phyloP scores from a whole-genome alignment of 35 echinoderm and acorn worm genomes.

The Hemicentrotus pulcherrimus region DNA sequence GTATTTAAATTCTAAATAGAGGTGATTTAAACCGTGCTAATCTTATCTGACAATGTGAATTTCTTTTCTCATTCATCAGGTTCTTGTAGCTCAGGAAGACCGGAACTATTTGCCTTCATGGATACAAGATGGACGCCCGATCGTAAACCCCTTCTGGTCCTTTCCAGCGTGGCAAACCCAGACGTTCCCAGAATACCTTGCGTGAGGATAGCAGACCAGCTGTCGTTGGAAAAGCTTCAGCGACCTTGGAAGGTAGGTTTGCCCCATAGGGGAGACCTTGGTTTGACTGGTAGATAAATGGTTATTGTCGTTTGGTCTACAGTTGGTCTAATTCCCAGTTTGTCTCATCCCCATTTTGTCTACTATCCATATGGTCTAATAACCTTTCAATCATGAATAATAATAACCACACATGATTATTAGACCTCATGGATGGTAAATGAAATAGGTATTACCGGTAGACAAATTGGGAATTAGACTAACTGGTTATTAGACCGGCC shows the following conservation, averaged over 20 bases:
- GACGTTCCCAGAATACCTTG: constrained; percentile 71
- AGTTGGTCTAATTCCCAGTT: too few species aligned
- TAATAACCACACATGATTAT: too few species aligned
- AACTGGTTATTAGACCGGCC: too few species aligned
- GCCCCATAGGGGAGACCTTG: background rate
- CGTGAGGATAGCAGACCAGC: constrained; percentile 79
- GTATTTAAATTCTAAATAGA: too few species aligned
- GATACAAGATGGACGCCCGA: constrained; percentile 73
- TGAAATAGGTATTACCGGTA: too few species aligned
- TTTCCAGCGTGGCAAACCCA: constrained; percentile 70
- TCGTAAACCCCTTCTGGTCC: constrained; percentile 70
- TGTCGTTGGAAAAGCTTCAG: constrained; percentile 73
- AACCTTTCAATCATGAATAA: too few species aligned
- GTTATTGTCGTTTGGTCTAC: too few species aligned
- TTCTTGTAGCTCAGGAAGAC: constrained; percentile 52
- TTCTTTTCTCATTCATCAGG: background rate
- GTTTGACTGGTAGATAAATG: background rate
- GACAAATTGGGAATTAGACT: too few species aligned
- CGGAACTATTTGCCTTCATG: constrained; percentile 83
- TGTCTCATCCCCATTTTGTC: too few species aligned
- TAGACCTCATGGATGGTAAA: too few species aligned
- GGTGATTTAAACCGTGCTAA: too few species aligned
- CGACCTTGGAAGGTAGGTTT: constrained; percentile 87
- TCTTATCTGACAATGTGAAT: background rate
- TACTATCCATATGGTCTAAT: too few species aligned